Evolutionary conservation across 2,888 invertebrate species (phyloP).

Genomic region (Sphaerophoria taeniata): DNA sequence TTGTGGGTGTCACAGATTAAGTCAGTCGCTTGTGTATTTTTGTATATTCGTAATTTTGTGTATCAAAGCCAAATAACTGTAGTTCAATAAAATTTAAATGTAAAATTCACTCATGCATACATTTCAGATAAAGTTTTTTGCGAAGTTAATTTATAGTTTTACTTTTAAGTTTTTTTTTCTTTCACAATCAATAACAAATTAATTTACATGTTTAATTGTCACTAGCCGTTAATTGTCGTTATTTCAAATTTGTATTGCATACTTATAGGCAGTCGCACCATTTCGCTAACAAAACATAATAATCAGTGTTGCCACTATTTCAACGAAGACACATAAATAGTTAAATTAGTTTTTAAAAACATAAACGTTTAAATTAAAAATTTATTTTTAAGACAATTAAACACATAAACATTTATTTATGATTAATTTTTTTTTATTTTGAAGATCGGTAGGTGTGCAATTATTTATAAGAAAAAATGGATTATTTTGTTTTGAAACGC

Average conservation of each 20-base stretch:
- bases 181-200: conserved; percentile 38
- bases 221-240: background rate
- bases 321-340: background rate
- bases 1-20: too few relatives aligned
- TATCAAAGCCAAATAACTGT: too few relatives aligned
- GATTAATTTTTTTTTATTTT: conserved; percentile 54
- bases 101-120: conserved; percentile 72
- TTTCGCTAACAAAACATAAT: background rate
- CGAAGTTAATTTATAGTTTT: conserved; percentile 63
- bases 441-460: conserved; percentile 59
- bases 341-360: background rate
- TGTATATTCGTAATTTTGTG: too few relatives aligned
- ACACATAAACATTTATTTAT: conserved; percentile 66
- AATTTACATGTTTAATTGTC: conserved; percentile 68
- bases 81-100: background rate
- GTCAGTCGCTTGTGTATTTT: too few relatives aligned
- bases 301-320: background rate
- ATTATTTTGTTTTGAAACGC: conserved; percentile 71
- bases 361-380: background rate
- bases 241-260: conserved; percentile 34
- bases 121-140: conserved; percentile 47
- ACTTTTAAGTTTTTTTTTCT: conserved; percentile 49
- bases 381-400: conserved; percentile 68
- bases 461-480: conserved; percentile 73
- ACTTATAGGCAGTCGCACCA: background rate